Evolutionary conservation across 2,888 invertebrate species (phyloP), one percentile per base, ranked within the genome.

Genomic region (Himalopsyche japonica): DNA sequence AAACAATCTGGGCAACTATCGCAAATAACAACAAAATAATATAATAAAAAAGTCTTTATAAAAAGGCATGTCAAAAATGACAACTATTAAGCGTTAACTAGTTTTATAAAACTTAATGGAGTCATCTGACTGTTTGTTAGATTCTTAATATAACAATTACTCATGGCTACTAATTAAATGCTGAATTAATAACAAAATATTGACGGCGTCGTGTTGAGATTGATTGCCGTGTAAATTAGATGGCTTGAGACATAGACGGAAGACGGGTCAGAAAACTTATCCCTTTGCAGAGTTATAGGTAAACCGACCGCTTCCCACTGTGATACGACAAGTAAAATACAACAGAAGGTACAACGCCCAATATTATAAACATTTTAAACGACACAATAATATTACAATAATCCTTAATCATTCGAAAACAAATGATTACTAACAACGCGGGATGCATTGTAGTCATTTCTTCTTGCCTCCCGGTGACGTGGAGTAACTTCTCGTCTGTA

Each of bases 401-500:
- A 24, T 70, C 80, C 48, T 34, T 80, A 27, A 20, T 80, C 76
- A 43, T 76, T 76, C 32, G 34, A 47, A 80, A 80, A 70, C 27
- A 20, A 34, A 27, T 27, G 27, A 70, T 27, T 1, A 27, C 27
- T 70, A 70, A 81, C 20, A 80, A 57, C 32, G 82, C 70, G 32
- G 79, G 70, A 76, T 76, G 30, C 57, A 77, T 49, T 77, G 34
- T 86, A 82, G 86, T 92, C 92, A 92, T 92, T 92, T 92, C 89
- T 92, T 92, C 88, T 92, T 92, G 1, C 90, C 92, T 1, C 91
- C 90, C 20, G 92, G 90, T 86, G 89, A 89, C 82, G 90, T 90
- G 18, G 91, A 90, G 85, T 90, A 90, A 89, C 90, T 91, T 84
- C 92, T 89, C 1, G 92, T 92, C 85, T 92, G 92, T 7, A 92